These are phyloP conservation scores for Leptothorax acervorum DNA, from an alignment of 2,888 invertebrate species.

Conservation along the genomic window DNA sequence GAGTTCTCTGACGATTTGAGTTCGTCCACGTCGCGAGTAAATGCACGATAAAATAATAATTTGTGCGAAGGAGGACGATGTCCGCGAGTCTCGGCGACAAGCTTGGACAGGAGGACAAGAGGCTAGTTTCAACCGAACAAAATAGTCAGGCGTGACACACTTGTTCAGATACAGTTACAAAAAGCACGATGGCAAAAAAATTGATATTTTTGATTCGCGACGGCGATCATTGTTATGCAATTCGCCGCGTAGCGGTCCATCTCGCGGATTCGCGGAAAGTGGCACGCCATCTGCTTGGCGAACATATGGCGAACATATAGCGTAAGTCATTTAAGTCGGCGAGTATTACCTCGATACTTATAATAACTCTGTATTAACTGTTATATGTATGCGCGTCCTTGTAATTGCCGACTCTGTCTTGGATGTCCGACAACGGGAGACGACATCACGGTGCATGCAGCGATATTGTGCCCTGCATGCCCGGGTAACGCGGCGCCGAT, in stretches of 20 bases:
- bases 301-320: constrained; percentile 76
- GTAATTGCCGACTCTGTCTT: constrained; percentile 39
- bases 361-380: constrained; percentile 58
- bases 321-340: constrained; percentile 57
- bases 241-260: constrained; percentile 70
- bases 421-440: background rate
- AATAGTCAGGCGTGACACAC: background rate
- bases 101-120: background rate
- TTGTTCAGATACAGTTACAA: constrained; percentile 46
- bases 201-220: constrained; percentile 26
- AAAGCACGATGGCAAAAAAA: background rate
- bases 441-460: background rate
- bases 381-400: constrained; percentile 42
- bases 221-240: constrained; percentile 54
- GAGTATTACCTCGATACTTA: constrained; percentile 52
- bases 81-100: background rate
- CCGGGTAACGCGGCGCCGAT: background rate
- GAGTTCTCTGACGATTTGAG: background rate
- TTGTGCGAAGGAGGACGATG: background rate
- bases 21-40: background rate
- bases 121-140: background rate
- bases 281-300: constrained; percentile 78
- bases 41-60: background rate
- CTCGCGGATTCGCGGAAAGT: constrained; percentile 73
- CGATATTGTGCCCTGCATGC: background rate